Conservation (phyloP, 1,140 invertebrate species). For the Brachionus rubens region DNA sequence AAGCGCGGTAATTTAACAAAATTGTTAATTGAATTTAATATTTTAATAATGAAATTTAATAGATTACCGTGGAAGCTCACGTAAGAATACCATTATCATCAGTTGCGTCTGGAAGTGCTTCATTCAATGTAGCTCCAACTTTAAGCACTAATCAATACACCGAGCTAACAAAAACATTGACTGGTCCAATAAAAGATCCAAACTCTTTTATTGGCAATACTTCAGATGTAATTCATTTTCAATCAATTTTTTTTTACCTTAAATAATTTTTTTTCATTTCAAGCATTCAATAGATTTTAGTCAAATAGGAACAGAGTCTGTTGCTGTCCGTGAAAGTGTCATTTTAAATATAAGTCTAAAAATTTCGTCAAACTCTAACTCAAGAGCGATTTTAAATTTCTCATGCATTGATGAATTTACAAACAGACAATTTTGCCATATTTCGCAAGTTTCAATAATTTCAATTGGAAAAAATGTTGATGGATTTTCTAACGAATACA, state of each 20-base stretch:
- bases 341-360: background rate
- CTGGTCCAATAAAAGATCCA: too few relatives aligned
- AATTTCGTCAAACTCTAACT: conserved; percentile 20
- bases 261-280: background rate
- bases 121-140: too few relatives aligned
- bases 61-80: conserved; percentile 22
- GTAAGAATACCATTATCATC: conserved; percentile 3
- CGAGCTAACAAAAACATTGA: too few relatives aligned
- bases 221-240: too few relatives aligned
- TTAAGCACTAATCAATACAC: too few relatives aligned
- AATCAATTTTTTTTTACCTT: background rate
- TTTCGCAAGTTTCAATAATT: conserved; percentile 40
- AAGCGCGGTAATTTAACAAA: background rate
- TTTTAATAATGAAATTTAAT: background rate
- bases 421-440: background rate
- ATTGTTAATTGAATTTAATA: background rate
- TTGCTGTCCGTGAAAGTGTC: background rate
- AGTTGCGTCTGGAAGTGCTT: background rate
- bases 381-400: background rate
- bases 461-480: conserved; percentile 50
- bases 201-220: too few relatives aligned
- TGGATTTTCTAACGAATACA: conserved; percentile 28
- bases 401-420: background rate
- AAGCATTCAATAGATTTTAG: background rate
- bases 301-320: background rate